Conservation (phyloP, 2,113 vertebrate species). For the Tychaedon coryphoeus region DNA sequence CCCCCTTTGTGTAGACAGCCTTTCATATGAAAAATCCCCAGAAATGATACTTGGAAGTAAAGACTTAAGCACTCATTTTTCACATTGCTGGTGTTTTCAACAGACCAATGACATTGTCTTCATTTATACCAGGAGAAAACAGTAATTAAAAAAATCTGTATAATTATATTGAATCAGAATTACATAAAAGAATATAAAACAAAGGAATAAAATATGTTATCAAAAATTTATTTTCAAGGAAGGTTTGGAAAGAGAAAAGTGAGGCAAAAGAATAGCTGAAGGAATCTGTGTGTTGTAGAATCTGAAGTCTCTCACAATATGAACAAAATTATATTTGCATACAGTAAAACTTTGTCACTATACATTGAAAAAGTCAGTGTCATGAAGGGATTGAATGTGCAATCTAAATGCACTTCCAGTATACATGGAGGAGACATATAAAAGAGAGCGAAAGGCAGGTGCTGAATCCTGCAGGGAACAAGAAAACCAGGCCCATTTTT, state of each 20-base stretch:
- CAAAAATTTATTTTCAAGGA: background rate
- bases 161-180: background rate
- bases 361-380: background rate
- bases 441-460: background rate
- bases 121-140: background rate
- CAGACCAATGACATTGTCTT: background rate
- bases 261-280: background rate
- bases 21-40: background rate
- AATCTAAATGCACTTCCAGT: background rate
- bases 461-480: background rate
- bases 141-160: fast-evolving
- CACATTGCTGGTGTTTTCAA: background rate
- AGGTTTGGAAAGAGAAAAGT: background rate
- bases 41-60: background rate
- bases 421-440: background rate
- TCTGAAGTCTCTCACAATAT: background rate
- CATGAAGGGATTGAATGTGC: background rate
- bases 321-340: background rate
- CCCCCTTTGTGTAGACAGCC: background rate
- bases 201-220: background rate
- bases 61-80: background rate
- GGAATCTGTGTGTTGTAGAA: background rate
- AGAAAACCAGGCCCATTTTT: background rate
- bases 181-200: background rate
- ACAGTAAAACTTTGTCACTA: background rate